phyloP scores from a whole-genome alignment of 2,797 vertebrate species.

The Melanogrammus aeglefinus region DNA sequence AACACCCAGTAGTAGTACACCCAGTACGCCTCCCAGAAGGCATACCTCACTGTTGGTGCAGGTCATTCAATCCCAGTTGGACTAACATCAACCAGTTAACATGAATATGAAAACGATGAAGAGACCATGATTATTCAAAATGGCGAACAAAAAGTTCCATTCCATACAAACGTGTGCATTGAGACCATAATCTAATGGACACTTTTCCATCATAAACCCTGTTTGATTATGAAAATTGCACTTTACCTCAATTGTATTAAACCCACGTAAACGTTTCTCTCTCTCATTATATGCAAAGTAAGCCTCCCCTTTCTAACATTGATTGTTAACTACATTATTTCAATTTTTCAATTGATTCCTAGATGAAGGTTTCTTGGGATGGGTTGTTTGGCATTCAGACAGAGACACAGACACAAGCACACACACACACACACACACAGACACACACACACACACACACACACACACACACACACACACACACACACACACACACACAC shows the following conservation, averaged over 20 bases:
- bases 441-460: background rate
- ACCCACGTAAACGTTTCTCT: background rate
- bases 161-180: background rate
- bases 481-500: background rate
- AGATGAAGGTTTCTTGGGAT: background rate
- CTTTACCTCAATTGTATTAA: background rate
- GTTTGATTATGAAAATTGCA: background rate
- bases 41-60: background rate
- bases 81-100: background rate
- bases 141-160: background rate
- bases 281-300: background rate
- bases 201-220: background rate
- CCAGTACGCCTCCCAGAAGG: background rate
- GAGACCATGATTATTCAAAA: background rate
- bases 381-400: background rate
- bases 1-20: background rate
- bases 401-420: background rate
- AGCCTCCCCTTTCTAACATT: background rate
- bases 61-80: no score
- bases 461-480: background rate
- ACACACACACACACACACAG: background rate
- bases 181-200: background rate
- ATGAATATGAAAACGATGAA: background rate
- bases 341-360: background rate
- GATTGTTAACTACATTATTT: background rate